Evolutionary conservation across 1,140 invertebrate species (phyloP).

Genomic region (Drosophila lacertosa): DNA sequence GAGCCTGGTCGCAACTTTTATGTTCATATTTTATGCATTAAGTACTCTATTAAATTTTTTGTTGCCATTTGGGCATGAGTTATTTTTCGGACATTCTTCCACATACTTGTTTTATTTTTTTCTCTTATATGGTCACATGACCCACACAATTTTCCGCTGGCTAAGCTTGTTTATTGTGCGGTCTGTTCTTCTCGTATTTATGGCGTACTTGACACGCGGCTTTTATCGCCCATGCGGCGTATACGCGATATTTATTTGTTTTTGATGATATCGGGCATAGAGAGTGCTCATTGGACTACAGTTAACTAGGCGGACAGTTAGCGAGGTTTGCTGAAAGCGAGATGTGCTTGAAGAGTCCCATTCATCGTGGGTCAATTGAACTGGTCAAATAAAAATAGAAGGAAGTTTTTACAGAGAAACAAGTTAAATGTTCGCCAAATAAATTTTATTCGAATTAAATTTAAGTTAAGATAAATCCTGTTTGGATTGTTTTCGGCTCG

Average conservation of each 20-base stretch:
- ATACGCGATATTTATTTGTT: constrained; percentile 67
- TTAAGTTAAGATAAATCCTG: too few species aligned
- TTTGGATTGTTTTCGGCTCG: too few species aligned
- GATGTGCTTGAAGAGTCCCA: not conserved
- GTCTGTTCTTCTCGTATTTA: constrained; percentile 49
- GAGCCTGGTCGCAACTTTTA: constrained; percentile 52
- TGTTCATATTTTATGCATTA: constrained; percentile 72
- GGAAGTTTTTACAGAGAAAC: too few species aligned
- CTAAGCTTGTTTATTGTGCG: constrained; percentile 49
- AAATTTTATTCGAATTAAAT: too few species aligned
- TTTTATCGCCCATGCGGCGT: constrained; percentile 38
- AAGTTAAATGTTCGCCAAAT: too few species aligned
- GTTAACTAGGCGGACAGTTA: not conserved
- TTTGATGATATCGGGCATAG: constrained; percentile 33
- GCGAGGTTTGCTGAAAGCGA: too few species aligned
- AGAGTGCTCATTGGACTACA: not conserved
- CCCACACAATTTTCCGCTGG: constrained; percentile 1
- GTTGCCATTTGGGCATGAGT: constrained; percentile 12
- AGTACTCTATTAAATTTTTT: constrained; percentile 73
- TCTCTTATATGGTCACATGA: not conserved
- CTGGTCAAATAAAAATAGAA: too few species aligned
- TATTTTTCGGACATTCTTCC: constrained; percentile 13
- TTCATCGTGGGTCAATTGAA: too few species aligned
- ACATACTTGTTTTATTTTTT: constrained; percentile 12
- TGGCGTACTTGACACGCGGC: constrained; percentile 46